A percentile compares a stretch with the other conserved stretches of the same genome.
These are phyloP conservation scores for Numenius phaeopus DNA, from an alignment of 2,797 vertebrate genomes.

Conservation along the genomic window DNA sequence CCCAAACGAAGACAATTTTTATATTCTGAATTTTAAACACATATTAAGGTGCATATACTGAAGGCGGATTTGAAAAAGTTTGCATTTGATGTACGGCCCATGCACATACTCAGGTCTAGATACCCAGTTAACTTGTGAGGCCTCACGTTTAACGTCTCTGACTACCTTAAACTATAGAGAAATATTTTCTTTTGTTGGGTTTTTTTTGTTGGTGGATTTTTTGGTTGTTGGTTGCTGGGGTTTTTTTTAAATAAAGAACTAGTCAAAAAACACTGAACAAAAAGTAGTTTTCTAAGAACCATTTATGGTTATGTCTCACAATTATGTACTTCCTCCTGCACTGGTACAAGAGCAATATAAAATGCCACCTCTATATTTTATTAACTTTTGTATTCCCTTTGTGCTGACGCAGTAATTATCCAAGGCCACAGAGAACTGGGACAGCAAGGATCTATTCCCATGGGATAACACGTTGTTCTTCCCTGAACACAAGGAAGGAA, in stretches of 20 bases:
- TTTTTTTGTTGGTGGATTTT: accelerated
- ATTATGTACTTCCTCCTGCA: background rate
- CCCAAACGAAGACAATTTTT: background rate
- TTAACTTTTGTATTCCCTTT: background rate
- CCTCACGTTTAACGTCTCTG: background rate
- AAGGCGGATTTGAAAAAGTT: background rate
- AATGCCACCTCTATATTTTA: background rate
- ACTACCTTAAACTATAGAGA: background rate
- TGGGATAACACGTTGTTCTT: accelerated
- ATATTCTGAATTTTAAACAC: background rate
- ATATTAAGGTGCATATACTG: background rate
- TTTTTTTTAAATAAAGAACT: background rate
- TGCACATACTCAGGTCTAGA: background rate
- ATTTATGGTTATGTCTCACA: background rate
- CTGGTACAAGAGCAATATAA: background rate
- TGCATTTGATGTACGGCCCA: background rate
- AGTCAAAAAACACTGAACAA: background rate
- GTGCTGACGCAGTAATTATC: background rate
- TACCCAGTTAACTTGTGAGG: background rate
- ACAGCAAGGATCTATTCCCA: background rate
- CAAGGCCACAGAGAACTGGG: background rate
- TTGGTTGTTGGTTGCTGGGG: background rate
- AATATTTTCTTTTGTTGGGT: background rate
- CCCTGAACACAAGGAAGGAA: background rate
- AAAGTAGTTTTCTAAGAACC: background rate